Base-by-base conservation (phyloP, 2,888 invertebrate species). In the Oscheius sp. region DNA sequence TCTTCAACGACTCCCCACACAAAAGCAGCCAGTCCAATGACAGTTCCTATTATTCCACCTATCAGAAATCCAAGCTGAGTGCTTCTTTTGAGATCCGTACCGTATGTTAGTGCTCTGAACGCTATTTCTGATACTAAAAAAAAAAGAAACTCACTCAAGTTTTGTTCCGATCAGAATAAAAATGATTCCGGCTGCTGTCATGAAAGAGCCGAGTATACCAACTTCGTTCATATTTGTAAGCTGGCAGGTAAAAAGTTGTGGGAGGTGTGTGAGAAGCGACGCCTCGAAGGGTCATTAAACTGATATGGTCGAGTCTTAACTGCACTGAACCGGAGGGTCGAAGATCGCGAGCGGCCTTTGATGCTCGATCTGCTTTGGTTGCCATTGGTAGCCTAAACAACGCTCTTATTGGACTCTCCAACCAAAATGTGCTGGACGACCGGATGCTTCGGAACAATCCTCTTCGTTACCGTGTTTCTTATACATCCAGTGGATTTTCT, bases 181-280 rank as follows among this genome's bases (percentile, higher is more conserved):
- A 21, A 68, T 68, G 7, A 53, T 53, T 10, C 68, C 68, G n/a
- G 53, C 32, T n/a, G 68, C 68, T 1, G 55, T 37, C 11, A 68
- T 32, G 53, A 68, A 68, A n/a, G 68, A 68, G 2, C 68, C 68
- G 37, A 68, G 37, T 33, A 68, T 53, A 13, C 55, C 68, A 7
- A 68, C 68, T n/a, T 68, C 68, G 29, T 68, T 68, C 68, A 68
- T 68, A 53, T 35, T 42, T n/a, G 11, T 37, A 35, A 32, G 7
- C 10, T 11, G 32, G 4, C n/a, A 48, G 11, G 7, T 42, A 65
- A 65, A 32, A 50, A 65, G 50, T 11, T 47, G 50, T 32, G 48
- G 50, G 11, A 13, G 9, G 65, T 21, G 68, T 55, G 68, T 68
- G 68, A 68, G 68, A 68, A 68, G 32, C 68, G 42, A 68, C 68